Base-by-base conservation (phyloP, 2,888 invertebrate species). In the Petrolisthes cinctipes region DNA sequence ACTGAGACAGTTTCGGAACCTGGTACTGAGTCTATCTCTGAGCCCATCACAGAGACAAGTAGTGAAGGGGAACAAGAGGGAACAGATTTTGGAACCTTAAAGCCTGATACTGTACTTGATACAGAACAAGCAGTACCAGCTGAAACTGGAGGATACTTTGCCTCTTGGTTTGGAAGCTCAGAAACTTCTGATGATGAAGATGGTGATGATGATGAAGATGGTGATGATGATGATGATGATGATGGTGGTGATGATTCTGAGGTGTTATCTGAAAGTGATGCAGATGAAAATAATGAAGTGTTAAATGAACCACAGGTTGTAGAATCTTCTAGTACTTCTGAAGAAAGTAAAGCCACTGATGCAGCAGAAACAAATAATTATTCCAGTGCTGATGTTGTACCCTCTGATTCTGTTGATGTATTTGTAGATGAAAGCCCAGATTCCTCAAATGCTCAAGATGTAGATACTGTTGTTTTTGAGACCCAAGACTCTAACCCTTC, bases 121-220 rank as follows among this genome's bases (percentile, higher is more conserved):
- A 11, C 53, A 54, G 53, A 51, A 57, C 54, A 23, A 53, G 83
- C 84, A 14, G 57, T 61, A 83, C 80, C 61, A 11, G 81, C 23
- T 23, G 83, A 87, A 87, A 88, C 23, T 81, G 82, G 23, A 82
- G 78, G 88, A 4, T 85, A 82, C 23, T 88, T 88, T 79, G 53
- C 88, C 71, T 85, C 85, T 57, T 88, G 85, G 85, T 88, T 88
- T 85, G 79, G 85, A 76, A 76, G 82, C 61, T 68, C 85, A 78
- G 86, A 86, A 83, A 61, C 56, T 23, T 0, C 73, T 57, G 75
- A 81, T n/a, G 83, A 86, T n/a, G 37, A 76, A 56, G 7, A 20
- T 37, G 57, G n/a, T 9, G 81, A 20, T 9, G 82, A 71, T n/a
- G 6, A 14, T n/a, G 14, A 11, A 4, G 71, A 71, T 6, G 71